These are phyloP conservation scores for Ctenomys sociabilis DNA, from an alignment of 2,113 vertebrate species.

Conservation along the genomic window DNA sequence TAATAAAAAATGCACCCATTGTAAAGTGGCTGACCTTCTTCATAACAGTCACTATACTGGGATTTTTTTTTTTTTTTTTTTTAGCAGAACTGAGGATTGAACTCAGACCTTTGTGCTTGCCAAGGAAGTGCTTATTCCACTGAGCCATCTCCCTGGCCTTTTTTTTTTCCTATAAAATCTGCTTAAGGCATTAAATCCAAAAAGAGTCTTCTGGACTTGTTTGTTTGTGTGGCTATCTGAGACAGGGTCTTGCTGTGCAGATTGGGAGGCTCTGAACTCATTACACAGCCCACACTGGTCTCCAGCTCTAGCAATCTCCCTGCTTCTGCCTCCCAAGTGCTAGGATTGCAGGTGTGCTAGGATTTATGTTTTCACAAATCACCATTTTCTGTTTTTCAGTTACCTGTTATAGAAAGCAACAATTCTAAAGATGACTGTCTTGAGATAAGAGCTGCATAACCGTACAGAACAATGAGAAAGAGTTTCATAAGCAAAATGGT, in stretches of 20 bases:
- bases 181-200: not conserved
- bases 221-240: no score
- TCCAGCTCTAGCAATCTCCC: no score
- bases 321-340: no score
- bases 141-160: no score
- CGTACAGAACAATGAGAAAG: not conserved
- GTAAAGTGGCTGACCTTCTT: not conserved
- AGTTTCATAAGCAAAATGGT: constrained; percentile 1
- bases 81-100: no score
- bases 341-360: no score
- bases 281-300: no score
- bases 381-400: not conserved
- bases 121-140: no score
- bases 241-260: no score
- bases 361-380: not conserved
- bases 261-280: no score
- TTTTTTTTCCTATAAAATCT: not conserved
- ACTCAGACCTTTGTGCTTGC: no score
- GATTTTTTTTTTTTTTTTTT: no score
- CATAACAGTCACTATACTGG: not conserved
- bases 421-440: not conserved
- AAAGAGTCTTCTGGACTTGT: not conserved
- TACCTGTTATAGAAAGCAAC: not conserved
- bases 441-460: not conserved
- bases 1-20: not conserved